Evolutionary conservation across 2,797 vertebrate genomes (phyloP), one percentile per base, ranked within the genome.

Genomic region (Clarias laeviceps): DNA sequence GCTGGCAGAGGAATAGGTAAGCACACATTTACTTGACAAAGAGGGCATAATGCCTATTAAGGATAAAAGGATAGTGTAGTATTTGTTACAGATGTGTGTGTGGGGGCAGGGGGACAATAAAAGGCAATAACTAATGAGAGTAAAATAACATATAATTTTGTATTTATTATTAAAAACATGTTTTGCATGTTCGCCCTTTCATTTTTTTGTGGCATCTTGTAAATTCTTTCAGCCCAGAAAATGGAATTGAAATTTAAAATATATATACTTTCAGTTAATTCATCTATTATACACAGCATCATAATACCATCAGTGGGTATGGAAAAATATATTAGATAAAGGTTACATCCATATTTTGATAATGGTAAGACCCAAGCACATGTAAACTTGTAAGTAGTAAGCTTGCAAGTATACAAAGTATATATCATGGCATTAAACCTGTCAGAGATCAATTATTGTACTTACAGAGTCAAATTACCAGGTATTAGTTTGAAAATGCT

Each of bases 1-100:
- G 76, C 29, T 64, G 59, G 69, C 37, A 80, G 72, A 74, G 70
- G 86, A 88, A 86, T 85, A 82, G 84, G 88, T 88, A 86, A 85
- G 86, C 86, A 88, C 62, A 85, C 88, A 91, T 91, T 87, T 90
- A 91, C 89, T 83, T 82, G 84, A 85, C 83, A 92, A 87, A 90
- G 85, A 83, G 69, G 80, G 84, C 88, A 86, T 91, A 86, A 84
- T 85, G 86, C 72, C 78, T 78, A 87, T 72, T 85, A 87, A 83
- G 72, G 80, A 87, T 59, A 83, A 50, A 87, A 83, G 72, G 72
- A 87, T 59, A 83, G 57, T 62, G 70, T 45, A 87, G 73, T 80
- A 64, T 85, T 72, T 79, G 34, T 68, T 57, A 56, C 83, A 62
- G 73, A 22, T 87, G 37, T 61, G 24, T 72, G 57, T 86, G 66